Base-by-base conservation (phyloP, 2,113 vertebrate genomes). In the Pygoscelis antarcticus region DNA sequence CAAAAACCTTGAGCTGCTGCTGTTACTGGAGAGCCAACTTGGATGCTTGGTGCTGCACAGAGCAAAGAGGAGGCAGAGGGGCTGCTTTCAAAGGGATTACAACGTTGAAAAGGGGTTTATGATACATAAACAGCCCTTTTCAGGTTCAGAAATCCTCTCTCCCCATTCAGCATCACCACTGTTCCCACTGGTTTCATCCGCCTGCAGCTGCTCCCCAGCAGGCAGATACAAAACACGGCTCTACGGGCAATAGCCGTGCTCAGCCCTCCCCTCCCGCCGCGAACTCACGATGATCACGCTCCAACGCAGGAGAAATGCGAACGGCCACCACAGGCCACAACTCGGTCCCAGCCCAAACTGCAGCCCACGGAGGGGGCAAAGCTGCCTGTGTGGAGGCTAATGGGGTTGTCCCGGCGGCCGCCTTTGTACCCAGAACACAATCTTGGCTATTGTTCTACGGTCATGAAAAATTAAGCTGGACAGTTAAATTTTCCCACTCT, bases 161-260 rank as follows among this genome's bases (percentile, higher is more conserved):
- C 65, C 61, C 78, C 66, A 42, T 76, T 80, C 82, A 79, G 57
- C 78, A 60, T 78, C 72, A 49, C 91, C 38, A 15, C 52, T 80
- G 62, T 29, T 20, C 85, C 80, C 75, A 64, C 0, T 36, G 89
- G 83, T 64, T 79, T 78, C 84, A 34, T 12, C 26, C 0, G 29
- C 51, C 76, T 54, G 71, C 55, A 91, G 94, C 86, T 70, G 89
- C 42, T 90, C 80, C 91, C 83, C 86, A 32, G 86, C 80, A 55
- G 60, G 80, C 72, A 76, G 47, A 72, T 2, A 66, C 22, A 55
- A 78, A 87, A 52, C 1, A 1, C 1, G 4, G 83, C 86, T 74
- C 72, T 1, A 8, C 0, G 5, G 86, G 58, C 0, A 2, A 89
- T 0, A 14, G 66, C 44, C 3, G 1, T 0, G 83, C 61, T 82